A percentile compares a stretch with the other conserved stretches of the same genome.
phyloP scores from a whole-genome alignment of 2,888 invertebrate species.

The Erebia ligea region DNA sequence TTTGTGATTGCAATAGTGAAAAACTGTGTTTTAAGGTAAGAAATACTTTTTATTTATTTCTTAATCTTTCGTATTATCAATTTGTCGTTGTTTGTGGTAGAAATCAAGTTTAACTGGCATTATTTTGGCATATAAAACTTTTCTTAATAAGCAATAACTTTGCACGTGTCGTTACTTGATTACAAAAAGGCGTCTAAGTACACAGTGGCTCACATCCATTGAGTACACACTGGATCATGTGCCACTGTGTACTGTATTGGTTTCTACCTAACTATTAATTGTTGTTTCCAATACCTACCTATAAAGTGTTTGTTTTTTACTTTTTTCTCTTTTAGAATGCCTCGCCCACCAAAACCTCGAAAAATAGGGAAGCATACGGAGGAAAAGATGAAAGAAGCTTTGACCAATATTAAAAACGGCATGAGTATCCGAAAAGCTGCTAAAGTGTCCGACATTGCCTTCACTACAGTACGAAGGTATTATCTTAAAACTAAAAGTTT shows the following conservation, averaged over 20 bases:
- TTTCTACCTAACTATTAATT: not conserved
- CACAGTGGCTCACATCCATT: not conserved
- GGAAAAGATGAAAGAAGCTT: not conserved
- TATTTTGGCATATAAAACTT: not conserved
- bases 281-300: not conserved
- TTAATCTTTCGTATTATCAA: constrained; percentile 1
- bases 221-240: not conserved
- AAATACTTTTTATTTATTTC: not conserved
- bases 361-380: not conserved
- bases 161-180: not conserved
- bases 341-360: not conserved
- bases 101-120: not conserved
- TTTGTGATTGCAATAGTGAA: not conserved
- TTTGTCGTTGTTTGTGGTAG: constrained; percentile 1
- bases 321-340: not conserved
- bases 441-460: not conserved
- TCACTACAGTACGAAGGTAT: not conserved
- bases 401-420: not conserved
- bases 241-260: not conserved
- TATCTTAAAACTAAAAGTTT: not conserved
- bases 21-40: constrained; percentile 2
- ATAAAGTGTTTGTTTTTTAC: not conserved
- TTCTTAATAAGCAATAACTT: not conserved
- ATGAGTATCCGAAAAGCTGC: not conserved
- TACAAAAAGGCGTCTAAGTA: not conserved